Base-by-base conservation (phyloP, 2,888 invertebrate genomes). In the Malacosoma neustria region DNA sequence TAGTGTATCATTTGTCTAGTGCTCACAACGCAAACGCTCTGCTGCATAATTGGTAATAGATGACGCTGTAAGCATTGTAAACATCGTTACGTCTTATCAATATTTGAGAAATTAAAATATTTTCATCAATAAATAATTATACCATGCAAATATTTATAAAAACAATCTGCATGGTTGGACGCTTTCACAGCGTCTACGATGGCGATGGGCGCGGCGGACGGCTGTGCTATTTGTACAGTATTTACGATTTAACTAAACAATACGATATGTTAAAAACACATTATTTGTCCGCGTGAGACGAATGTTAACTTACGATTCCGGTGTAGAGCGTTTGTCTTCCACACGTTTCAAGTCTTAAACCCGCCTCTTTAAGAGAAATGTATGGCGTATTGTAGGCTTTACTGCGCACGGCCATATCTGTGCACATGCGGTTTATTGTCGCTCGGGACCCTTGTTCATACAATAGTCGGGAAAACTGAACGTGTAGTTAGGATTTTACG, bases 161-260 rank as follows among this genome's bases (percentile, higher is more conserved):
- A 22, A 9, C 4, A 22, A 22, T 22, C 22, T 3, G 6, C 22
- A 22, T 22, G 22, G 5, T 22, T 22, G 5, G 5, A 22, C 56
- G 68, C 73, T 71, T 72, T 72, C 72, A 59, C 72, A 60, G 61
- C 63, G 70, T 54, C 56, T 56, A 49, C 45, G 44, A 65, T 68
- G 61, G 65, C 60, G 64, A 54, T 61, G 51, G 51, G 50, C 38
- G 46, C 40, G 40, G 33, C 37, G 22, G 33, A 36, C 31, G 32
- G 15, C 34, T 38, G 31, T 61, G 64, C 66, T 82, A 71, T 84
- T 84, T 84, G 76, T 65, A 63, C 77, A 80, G 80, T 77, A 75
- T 85, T 84, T 85, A 85, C 82, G 84, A 84, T 84, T 77, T 77
- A 80, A 84, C 85, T 82, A 85, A 85, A 85, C 85, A 84, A 82